Conservation (phyloP, 2,888 invertebrate genomes). For the Ganaspis brasiliensis region DNA sequence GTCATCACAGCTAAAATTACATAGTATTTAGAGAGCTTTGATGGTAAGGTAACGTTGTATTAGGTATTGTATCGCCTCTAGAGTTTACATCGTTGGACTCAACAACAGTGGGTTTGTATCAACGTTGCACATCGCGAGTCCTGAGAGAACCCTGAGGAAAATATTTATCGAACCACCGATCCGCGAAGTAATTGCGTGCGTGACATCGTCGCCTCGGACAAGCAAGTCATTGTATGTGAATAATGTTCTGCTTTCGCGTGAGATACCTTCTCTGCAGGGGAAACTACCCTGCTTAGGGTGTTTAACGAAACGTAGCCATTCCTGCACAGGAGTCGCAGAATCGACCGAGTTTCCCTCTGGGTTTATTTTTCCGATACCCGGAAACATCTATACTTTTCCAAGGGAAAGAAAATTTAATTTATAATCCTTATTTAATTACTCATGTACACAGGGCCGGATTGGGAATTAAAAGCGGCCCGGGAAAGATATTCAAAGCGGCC, state of each 20-base stretch:
- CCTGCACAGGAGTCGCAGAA: conserved; percentile 37
- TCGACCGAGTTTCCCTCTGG: conserved; percentile 49
- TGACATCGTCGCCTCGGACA: conserved; percentile 62
- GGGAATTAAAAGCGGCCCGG: too few relatives aligned
- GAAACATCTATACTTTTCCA: background rate
- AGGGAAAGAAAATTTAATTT: too few relatives aligned
- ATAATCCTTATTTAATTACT: too few relatives aligned
- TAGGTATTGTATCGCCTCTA: conserved; percentile 47
- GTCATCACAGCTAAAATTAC: conserved; percentile 49
- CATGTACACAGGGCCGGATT: too few relatives aligned
- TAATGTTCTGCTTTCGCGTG: conserved; percentile 54
- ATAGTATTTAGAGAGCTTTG: conserved; percentile 55
- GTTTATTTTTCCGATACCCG: background rate
- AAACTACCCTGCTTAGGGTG: conserved; percentile 45
- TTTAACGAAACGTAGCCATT: conserved; percentile 47
- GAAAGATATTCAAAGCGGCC: too few relatives aligned
- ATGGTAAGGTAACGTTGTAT: conserved; percentile 44
- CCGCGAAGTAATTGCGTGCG: conserved; percentile 72
- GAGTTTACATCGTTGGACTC: background rate
- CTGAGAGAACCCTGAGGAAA: conserved; percentile 62
- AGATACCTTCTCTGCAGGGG: conserved; percentile 42
- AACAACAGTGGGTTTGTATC: conserved; percentile 40
- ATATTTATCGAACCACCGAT: conserved; percentile 70
- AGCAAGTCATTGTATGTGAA: conserved; percentile 58
- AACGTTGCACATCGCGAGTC: conserved; percentile 51